Base-by-base conservation (phyloP, 2,888 invertebrate species). In the Agrochola lychnidis region DNA sequence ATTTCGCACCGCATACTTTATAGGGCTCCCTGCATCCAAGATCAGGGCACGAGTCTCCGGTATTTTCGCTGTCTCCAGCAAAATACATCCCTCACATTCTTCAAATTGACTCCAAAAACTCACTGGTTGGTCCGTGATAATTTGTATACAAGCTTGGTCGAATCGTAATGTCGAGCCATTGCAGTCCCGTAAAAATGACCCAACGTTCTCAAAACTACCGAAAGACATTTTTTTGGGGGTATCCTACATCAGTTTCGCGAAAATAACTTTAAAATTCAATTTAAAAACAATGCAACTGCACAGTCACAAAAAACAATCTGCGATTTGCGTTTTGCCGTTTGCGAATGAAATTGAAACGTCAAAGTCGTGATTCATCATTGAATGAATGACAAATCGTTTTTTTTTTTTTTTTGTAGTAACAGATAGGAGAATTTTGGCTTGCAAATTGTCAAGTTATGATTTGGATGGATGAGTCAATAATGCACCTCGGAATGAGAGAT, bases 91-190 rank as follows among this genome's bases (percentile, higher is more conserved):
- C 80, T 97, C 94, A 74, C 97, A 97, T 85, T 96, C 97, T 56
- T 94, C 94, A 85, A 95, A 96, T 85, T 97, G 96, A 83, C 94
- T 96, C 94, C 92, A 94, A 87, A 97, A 95, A 69, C 82, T 90
- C 53, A 97, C 89, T 78, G 89, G 82, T 79, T 92, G 89, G 1
- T 92, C 88, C 14, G 95, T 92, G 59, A 92, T 82, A 70, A 97
- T 92, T 90, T 94, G 93, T 90, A 97, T 93, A 91, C 97, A 97
- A 73, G 97, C 96, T 89, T 96, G 93, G 84, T 97, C 97, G 80
- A 92, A 94, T 14, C 89, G 91, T 79, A 97, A 89, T 72, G 82
- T 93, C 12, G 89, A 90, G 9, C 91, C 91, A 84, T 93, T 93
- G 88, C 97, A 97, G 53, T 93, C 89, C 45, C 94, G 91, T 77